phyloP scores from a whole-genome alignment of 2,113 vertebrate genomes.

The Oophaga pumilio region DNA sequence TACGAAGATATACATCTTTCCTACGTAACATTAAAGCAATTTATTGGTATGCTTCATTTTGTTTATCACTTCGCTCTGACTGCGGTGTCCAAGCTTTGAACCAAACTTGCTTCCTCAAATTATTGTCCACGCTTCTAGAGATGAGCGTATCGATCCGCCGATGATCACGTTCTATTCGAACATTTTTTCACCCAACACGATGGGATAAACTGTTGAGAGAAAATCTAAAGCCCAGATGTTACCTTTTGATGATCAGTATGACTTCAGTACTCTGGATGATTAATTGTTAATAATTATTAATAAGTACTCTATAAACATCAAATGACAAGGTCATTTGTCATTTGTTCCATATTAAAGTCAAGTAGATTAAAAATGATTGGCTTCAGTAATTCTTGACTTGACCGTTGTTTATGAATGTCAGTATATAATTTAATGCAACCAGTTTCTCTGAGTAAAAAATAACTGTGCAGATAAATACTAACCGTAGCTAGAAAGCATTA shows the following conservation, averaged over 20 bases:
- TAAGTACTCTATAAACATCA: conserved; percentile 37
- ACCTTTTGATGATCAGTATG: conserved; percentile 1
- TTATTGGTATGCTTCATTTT: not conserved
- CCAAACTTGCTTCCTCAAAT: no score
- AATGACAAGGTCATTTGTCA: conserved; percentile 53
- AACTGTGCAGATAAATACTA: not conserved
- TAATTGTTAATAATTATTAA: conserved; percentile 55
- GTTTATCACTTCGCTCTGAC: no score
- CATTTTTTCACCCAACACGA: not conserved
- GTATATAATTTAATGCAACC: conserved; percentile 26
- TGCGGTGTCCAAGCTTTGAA: no score
- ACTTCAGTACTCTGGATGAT: conserved; percentile 27
- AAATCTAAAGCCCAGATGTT: conserved; percentile 40
- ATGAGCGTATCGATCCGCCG: no score
- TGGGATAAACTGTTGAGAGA: not conserved
- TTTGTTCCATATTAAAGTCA: not conserved
- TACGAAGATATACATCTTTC: no score
- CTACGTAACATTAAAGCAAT: not conserved
- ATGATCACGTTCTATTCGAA: no score
- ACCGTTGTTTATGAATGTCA: conserved; percentile 30
- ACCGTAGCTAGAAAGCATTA: not conserved
- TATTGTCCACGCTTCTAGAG: no score
- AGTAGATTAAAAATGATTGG: conserved; percentile 32
- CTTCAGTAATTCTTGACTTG: conserved; percentile 22
- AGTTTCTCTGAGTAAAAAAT: conserved; percentile 7